Conservation (phyloP, 2,888 invertebrate species). For the Dasypogon diadema region DNA sequence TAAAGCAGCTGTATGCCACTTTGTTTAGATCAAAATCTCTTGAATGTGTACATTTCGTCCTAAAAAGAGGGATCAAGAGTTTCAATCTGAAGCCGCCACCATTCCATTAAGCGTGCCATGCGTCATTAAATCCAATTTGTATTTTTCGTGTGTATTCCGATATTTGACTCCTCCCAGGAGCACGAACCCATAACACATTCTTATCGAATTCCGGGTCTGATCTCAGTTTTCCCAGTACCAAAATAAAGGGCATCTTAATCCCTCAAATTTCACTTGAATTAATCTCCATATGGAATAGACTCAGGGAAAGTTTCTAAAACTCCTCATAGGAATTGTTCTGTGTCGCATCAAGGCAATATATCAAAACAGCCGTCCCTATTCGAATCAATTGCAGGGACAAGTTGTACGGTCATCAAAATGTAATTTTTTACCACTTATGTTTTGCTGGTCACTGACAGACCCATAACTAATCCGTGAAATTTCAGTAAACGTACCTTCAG, state of each 20-base stretch:
- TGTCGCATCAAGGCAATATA: background rate
- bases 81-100: too few relatives aligned
- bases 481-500: background rate
- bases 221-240: too few relatives aligned
- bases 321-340: too few relatives aligned
- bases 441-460: constrained; percentile 8
- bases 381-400: constrained; percentile 20
- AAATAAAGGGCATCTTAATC: background rate
- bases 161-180: background rate
- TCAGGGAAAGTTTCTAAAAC: too few relatives aligned
- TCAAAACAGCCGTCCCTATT: background rate
- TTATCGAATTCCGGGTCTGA: too few relatives aligned
- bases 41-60: too few relatives aligned
- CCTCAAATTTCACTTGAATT: background rate
- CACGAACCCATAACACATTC: background rate
- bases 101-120: background rate
- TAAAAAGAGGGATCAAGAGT: too few relatives aligned
- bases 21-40: too few relatives aligned
- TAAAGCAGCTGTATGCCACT: background rate
- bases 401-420: constrained; percentile 31
- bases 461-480: constrained; percentile 1
- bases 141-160: background rate
- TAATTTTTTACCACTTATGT: constrained; percentile 23
- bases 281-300: too few relatives aligned
- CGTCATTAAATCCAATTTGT: background rate